These are phyloP conservation scores for Galendromus occidentalis DNA, from an alignment of 1,140 invertebrate species.

Conservation along the genomic window DNA sequence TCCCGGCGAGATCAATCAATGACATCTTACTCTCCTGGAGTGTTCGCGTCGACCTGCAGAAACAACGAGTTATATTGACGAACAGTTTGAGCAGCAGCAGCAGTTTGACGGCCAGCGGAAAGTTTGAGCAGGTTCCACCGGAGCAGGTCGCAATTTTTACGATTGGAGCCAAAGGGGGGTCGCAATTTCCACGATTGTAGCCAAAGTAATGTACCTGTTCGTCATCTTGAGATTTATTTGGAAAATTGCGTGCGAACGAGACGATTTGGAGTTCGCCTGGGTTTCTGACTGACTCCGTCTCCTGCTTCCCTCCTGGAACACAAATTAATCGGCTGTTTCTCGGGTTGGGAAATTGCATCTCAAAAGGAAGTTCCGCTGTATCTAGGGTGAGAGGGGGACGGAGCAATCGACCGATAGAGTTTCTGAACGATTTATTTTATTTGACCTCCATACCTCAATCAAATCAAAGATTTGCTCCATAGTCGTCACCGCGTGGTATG, in stretches of 20 bases:
- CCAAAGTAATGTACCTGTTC: constrained; percentile 13
- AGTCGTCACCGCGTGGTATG: background rate
- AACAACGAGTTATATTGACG: constrained; percentile 14
- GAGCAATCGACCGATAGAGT: background rate
- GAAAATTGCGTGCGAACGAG: constrained; percentile 87
- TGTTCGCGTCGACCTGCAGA: constrained; percentile 13
- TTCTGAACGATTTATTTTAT: background rate
- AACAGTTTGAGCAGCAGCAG: no score
- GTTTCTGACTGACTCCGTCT: constrained; percentile 32
- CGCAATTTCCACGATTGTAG: no score
- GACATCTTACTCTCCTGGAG: constrained; percentile 46
- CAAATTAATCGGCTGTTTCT: background rate
- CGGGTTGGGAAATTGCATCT: background rate
- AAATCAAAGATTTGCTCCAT: constrained; percentile 5
- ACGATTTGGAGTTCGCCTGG: constrained; percentile 87
- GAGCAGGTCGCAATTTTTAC: no score
- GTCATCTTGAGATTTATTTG: constrained; percentile 37
- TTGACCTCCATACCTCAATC: background rate
- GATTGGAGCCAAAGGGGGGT: no score
- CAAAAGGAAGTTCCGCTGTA: background rate
- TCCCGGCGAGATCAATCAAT: constrained; percentile 84
- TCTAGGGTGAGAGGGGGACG: background rate
- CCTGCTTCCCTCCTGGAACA: background rate
- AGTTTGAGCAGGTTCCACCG: no score
- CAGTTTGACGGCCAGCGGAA: no score